Percentiles rank a stretch among this genome's conserved stretches.
phyloP scores from a whole-genome alignment of 2,888 invertebrate genomes.

The Plagodis dolabraria region DNA sequence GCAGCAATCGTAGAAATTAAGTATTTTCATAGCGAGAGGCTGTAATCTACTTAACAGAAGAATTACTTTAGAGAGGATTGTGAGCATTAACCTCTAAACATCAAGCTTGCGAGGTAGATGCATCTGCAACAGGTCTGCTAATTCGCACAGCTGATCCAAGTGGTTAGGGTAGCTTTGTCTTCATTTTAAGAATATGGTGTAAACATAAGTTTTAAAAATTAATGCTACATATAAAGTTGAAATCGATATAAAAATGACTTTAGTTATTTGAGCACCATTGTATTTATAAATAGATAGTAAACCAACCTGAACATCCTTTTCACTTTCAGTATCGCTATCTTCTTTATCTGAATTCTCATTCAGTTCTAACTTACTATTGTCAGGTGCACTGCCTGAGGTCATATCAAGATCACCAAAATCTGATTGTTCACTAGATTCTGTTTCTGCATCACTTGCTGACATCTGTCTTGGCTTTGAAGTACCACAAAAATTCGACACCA shows the following conservation, averaged over 20 bases:
- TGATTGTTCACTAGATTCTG: constrained; percentile 30
- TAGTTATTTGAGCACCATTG: neutral
- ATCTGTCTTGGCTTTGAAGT: constrained; percentile 42
- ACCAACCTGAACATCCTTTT: constrained; percentile 40
- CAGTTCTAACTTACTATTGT: neutral
- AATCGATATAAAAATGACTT: too few relatives aligned
- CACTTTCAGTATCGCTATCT: constrained; percentile 36
- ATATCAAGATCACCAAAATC: constrained; percentile 21
- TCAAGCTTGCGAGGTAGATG: too few relatives aligned
- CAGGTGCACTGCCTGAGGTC: constrained; percentile 4
- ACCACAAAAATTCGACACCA: constrained; percentile 80
- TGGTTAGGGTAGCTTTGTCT: too few relatives aligned
- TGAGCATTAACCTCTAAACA: too few relatives aligned
- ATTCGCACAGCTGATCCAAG: too few relatives aligned
- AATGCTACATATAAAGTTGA: neutral
- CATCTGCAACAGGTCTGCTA: too few relatives aligned
- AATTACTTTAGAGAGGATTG: too few relatives aligned
- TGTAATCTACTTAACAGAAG: too few relatives aligned
- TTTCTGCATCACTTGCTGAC: constrained; percentile 61
- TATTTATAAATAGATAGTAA: neutral
- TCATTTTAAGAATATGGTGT: too few relatives aligned
- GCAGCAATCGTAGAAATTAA: too few relatives aligned
- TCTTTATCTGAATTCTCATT: constrained; percentile 14
- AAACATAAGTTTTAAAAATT: too few relatives aligned
- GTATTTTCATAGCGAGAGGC: too few relatives aligned